Conservation (phyloP, 2,888 invertebrate genomes). For the Quadroppia sp. region DNA sequence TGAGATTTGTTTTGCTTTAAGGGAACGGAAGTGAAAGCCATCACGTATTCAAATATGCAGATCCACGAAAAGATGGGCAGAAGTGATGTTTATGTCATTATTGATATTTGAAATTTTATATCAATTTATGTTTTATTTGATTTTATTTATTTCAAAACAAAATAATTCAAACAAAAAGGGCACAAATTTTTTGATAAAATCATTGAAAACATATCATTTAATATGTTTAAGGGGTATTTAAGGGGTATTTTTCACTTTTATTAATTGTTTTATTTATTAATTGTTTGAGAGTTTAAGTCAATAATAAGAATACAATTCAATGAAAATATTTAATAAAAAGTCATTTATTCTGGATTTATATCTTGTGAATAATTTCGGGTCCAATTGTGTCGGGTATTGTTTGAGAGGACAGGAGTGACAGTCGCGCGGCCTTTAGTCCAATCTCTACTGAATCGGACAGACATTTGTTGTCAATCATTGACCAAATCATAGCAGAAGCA, state of each 20-base stretch:
- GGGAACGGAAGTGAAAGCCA: conserved; percentile 97
- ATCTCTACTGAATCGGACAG: background rate
- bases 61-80: conserved; percentile 62
- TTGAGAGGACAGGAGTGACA: conserved; percentile 16
- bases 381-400: conserved; percentile 30
- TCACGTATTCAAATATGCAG: conserved; percentile 99
- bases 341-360: no score
- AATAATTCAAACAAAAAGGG: no score
- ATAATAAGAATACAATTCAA: no score
- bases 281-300: no score
- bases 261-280: no score
- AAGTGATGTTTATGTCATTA: conserved; percentile 91
- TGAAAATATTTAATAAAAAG: no score
- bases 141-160: no score
- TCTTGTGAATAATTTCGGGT: background rate
- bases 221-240: no score
- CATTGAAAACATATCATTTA: no score
- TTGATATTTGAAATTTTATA: conserved; percentile 89
- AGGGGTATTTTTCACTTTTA: no score
- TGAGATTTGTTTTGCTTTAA: conserved; percentile 52
- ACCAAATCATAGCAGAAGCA: conserved; percentile 35
- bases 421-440: conserved; percentile 35
- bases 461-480: background rate
- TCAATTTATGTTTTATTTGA: no score
- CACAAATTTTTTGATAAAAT: no score